A percentile compares a stretch with the other conserved stretches of the same genome.
Conservation (phyloP, 2,797 vertebrate species). For the Mormyrus hasselquistii region DNA sequence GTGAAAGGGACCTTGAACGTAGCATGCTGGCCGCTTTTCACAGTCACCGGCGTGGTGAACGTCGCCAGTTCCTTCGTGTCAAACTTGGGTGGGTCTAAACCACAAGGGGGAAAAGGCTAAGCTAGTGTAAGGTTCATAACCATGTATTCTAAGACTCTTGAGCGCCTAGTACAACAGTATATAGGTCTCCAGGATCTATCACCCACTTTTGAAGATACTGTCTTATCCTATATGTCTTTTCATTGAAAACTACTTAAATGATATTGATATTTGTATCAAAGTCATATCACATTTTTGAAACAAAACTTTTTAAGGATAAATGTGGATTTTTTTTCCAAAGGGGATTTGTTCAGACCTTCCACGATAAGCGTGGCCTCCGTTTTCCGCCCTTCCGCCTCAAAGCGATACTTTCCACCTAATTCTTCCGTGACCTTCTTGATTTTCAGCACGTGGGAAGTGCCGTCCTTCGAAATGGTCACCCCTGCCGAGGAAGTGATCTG, state of each 20-base stretch:
- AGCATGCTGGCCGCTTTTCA: slow-evolving; percentile 76
- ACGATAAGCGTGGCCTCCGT: slow-evolving; percentile 71
- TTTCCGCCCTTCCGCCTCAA: slow-evolving; percentile 76
- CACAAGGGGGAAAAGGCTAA: slow-evolving; percentile 3
- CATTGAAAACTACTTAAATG: neutral
- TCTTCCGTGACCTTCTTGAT: slow-evolving; percentile 65
- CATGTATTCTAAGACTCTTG: neutral
- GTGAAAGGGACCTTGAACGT: slow-evolving; percentile 65
- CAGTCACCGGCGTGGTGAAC: slow-evolving; percentile 57
- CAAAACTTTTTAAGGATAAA: neutral
- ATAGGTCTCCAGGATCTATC: neutral
- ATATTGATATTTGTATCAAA: neutral
- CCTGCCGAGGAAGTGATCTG: slow-evolving; percentile 59
- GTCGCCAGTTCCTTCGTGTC: slow-evolving; percentile 54
- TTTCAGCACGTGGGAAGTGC: slow-evolving; percentile 65
- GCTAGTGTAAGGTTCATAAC: neutral
- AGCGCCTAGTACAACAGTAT: neutral
- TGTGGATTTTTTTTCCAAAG: neutral
- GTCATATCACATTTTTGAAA: neutral
- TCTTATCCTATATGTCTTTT: neutral
- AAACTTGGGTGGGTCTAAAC: slow-evolving; percentile 75
- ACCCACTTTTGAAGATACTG: neutral
- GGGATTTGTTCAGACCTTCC: slow-evolving; percentile 63
- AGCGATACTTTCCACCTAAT: slow-evolving; percentile 75
- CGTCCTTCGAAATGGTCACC: slow-evolving; percentile 64